Conservation (phyloP, 2,113 vertebrate species). For the Hiodon tergisus region DNA sequence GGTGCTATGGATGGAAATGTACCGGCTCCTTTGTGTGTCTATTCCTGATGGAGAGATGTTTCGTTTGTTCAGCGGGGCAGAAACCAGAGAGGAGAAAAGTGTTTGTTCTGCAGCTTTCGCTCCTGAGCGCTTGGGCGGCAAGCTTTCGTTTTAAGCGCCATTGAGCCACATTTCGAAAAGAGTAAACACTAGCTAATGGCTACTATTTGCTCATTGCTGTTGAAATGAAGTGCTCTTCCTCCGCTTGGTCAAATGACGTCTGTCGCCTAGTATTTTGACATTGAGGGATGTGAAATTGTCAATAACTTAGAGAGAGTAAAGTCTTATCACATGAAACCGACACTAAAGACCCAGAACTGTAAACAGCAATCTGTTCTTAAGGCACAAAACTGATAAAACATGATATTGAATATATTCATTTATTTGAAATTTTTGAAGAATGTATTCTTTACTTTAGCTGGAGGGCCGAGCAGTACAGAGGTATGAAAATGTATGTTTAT, state of each 20-base stretch:
- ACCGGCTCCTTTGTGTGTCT: neutral
- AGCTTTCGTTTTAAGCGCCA: slow-evolving; percentile 35
- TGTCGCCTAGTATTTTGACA: slow-evolving; percentile 4
- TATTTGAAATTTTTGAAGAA: neutral
- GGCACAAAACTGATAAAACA: neutral
- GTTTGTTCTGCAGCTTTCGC: slow-evolving; percentile 41
- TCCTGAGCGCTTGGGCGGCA: slow-evolving; percentile 24
- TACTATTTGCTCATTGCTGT: slow-evolving; percentile 25
- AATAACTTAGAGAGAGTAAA: too few relatives aligned
- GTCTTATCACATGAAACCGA: too few relatives aligned
- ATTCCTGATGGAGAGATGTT: slow-evolving; percentile 26
- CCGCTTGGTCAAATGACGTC: slow-evolving; percentile 30
- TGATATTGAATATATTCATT: neutral
- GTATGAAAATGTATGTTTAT: too few relatives aligned
- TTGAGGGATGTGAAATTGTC: slow-evolving; percentile 11
- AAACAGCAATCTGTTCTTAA: neutral
- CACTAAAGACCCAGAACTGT: too few relatives aligned
- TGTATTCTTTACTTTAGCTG: too few relatives aligned
- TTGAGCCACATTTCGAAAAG: slow-evolving; percentile 31
- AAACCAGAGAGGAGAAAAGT: slow-evolving; percentile 20
- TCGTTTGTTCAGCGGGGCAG: slow-evolving; percentile 38
- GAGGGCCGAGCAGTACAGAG: too few relatives aligned
- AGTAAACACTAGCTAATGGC: slow-evolving; percentile 41
- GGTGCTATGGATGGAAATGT: neutral
- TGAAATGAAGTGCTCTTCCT: slow-evolving; percentile 24